These are phyloP conservation scores for Onychostruthus taczanowskii DNA, from an alignment of 2,113 vertebrate species.

Conservation along the genomic window DNA sequence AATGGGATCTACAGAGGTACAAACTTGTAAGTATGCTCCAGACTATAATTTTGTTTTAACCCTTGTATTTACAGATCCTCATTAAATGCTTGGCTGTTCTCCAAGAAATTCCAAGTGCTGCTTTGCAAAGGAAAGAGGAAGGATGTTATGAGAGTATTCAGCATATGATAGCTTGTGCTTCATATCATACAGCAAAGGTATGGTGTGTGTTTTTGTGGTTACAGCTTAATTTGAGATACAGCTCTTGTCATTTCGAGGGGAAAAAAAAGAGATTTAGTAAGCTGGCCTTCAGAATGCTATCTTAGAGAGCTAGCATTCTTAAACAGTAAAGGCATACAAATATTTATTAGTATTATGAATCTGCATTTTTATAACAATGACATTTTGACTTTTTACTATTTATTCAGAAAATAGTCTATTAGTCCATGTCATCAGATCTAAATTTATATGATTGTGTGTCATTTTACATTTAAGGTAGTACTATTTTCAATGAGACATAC, in stretches of 20 bases:
- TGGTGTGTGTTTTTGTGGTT: neutral
- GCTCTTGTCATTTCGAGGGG: neutral
- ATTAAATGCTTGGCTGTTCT: conserved; percentile 87
- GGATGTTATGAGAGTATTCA: conserved; percentile 78
- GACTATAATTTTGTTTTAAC: neutral
- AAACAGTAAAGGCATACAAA: neutral
- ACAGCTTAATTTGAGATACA: neutral
- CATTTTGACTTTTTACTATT: neutral
- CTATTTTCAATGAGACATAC: neutral
- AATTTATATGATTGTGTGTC: neutral
- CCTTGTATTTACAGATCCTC: conserved; percentile 80
- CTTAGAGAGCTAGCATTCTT: neutral
- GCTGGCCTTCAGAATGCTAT: neutral
- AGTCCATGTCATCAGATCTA: neutral
- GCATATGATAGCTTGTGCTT: conserved; percentile 90
- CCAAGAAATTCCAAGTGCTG: conserved; percentile 77
- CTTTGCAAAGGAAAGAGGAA: conserved; percentile 71
- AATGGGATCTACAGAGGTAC: neutral
- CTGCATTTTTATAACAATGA: neutral
- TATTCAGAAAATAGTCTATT: neutral
- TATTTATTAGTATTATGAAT: neutral
- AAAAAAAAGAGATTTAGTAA: neutral
- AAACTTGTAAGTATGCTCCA: neutral
- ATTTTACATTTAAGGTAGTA: neutral
- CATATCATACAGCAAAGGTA: conserved; percentile 90